Evolutionary conservation across 2,888 invertebrate genomes (phyloP), one percentile per base, ranked within the genome.

Genomic region (Sesia bembeciformis): DNA sequence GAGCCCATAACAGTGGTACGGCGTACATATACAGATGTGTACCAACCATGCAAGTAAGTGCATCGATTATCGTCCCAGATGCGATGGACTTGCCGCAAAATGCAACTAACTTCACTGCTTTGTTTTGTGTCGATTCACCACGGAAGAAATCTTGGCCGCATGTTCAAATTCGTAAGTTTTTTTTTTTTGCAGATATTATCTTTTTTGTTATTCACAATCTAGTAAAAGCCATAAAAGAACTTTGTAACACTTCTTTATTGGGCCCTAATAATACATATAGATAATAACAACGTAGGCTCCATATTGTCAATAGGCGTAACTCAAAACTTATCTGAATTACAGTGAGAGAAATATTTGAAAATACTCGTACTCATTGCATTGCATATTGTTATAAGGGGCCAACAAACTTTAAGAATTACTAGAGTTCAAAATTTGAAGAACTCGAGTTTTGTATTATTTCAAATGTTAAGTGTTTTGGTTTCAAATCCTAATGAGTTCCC

Each of bases 1-100:
- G 93, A 3, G 91, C 93, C 0, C 87, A 90, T 56, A 70, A 78
- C n/a, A 92, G 92, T 3, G 85, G 82, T 8, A 86, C 90, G 55
- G 91, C 83, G 0, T 91, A 92, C 3, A 54, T 93, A 3, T 84
- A 92, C 55, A 70, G 84, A 1, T 84, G 90, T 56, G 64, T 85
- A 46, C 88, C 85, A 7, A 82, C 87, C 0, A 68, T 90, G 4
- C 62, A 68, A 5, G 76, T 88, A 0, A 62, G 66, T 4, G 63
- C 81, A 0, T 68, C 59, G 1, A 79, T 87, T 53, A 68, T 66
- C 51, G 76, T 86, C 0, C 84, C 84, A 0, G 73, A 81, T 49
- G 82, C 84, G 0, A 70, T 81, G 59, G 81, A 86, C 54, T 59
- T 90, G 5, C 79, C 80, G 1, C 72, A 78, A 8, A 80, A 86